Conservation (phyloP, 1,140 invertebrate species). For the Phortica variegata region DNA sequence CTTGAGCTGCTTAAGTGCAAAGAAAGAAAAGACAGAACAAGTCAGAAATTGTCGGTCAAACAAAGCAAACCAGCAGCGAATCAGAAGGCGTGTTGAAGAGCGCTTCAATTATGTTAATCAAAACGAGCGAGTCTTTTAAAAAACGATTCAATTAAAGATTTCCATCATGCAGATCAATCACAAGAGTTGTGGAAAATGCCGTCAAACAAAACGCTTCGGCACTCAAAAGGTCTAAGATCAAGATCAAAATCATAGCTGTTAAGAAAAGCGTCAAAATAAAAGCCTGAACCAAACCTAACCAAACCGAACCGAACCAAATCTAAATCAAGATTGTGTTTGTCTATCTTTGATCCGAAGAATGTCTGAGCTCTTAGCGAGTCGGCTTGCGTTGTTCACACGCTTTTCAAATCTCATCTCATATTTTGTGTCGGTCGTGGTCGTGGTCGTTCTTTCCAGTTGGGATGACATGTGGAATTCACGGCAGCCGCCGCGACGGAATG, state of each 20-base stretch:
- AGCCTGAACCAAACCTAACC: constrained; percentile 28
- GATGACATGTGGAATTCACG: constrained; percentile 45
- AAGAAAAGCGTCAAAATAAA: constrained; percentile 28
- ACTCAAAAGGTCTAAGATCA: constrained; percentile 10
- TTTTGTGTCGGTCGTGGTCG: too few relatives aligned
- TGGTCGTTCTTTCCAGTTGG: too few relatives aligned
- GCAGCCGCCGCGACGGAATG: constrained; percentile 11
- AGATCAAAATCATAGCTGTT: constrained; percentile 15
- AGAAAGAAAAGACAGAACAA: neutral
- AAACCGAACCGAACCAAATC: too few relatives aligned
- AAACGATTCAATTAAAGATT: constrained; percentile 50
- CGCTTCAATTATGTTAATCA: constrained; percentile 38
- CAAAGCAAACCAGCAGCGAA: constrained; percentile 7
- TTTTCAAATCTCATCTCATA: constrained; percentile 36
- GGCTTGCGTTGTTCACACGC: constrained; percentile 51
- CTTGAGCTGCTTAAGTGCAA: constrained; percentile 14
- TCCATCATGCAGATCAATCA: constrained; percentile 44
- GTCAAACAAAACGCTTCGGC: constrained; percentile 9
- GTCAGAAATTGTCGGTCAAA: neutral
- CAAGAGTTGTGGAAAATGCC: too few relatives aligned
- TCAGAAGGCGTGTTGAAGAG: neutral
- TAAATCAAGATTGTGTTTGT: too few relatives aligned
- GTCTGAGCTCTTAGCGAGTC: too few relatives aligned
- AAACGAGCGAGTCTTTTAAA: constrained; percentile 8
- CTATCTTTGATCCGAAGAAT: too few relatives aligned